phyloP scores from a whole-genome alignment of 2,797 vertebrate species.

The Saxicola maurus region DNA sequence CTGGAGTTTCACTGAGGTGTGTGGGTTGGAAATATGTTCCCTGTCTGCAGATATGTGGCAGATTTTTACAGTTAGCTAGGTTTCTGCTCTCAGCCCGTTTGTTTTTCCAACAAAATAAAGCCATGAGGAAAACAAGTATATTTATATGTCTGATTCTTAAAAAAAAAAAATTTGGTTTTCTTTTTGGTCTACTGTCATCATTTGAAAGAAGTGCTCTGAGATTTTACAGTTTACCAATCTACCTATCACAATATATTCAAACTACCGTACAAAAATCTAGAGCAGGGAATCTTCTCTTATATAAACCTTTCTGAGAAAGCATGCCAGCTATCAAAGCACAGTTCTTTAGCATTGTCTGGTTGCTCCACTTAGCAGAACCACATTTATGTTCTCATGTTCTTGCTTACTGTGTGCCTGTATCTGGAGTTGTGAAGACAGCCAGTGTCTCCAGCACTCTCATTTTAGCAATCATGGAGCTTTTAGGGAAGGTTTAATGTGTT shows the following conservation, averaged over 20 bases:
- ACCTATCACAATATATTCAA: background rate
- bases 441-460: background rate
- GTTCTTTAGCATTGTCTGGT: background rate
- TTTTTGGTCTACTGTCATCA: background rate
- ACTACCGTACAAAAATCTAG: background rate
- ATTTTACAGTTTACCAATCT: background rate
- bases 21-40: background rate
- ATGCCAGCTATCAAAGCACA: background rate
- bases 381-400: accelerated
- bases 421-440: background rate
- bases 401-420: background rate
- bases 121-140: background rate
- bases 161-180: background rate
- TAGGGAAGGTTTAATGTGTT: background rate
- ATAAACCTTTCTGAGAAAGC: background rate
- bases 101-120: background rate
- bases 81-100: background rate
- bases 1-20: background rate
- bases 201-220: background rate
- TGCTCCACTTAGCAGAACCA: background rate
- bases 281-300: background rate
- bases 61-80: background rate
- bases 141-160: background rate
- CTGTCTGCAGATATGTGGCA: background rate
- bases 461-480: background rate